Evolutionary conservation across 2,888 invertebrate genomes (phyloP).

Genomic region (Tubulanus polymorphus): DNA sequence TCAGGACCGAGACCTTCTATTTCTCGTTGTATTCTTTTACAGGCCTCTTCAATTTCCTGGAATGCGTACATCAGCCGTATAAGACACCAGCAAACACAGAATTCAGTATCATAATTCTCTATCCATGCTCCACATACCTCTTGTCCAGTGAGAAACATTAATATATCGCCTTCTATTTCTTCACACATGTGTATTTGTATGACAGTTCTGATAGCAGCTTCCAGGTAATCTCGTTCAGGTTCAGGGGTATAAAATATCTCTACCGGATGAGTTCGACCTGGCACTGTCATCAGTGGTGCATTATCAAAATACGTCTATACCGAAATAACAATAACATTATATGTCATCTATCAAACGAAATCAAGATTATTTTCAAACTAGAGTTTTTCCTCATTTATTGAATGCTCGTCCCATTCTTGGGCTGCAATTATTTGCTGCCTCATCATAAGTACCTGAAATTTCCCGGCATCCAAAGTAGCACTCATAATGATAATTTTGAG

Average conservation of each 20-base stretch:
- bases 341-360: neutral
- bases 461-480: slow-evolving; percentile 97
- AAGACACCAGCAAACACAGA: too few relatives aligned
- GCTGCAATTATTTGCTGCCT: too few relatives aligned
- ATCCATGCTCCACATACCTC: slow-evolving; percentile 59
- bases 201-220: slow-evolving; percentile 97
- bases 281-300: slow-evolving; percentile 97
- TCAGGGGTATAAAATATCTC: slow-evolving; percentile 99
- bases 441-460: slow-evolving; percentile 77
- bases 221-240: slow-evolving; percentile 94
- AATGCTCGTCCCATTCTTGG: neutral
- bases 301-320: slow-evolving; percentile 88
- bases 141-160: slow-evolving; percentile 81
- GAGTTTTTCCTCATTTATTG: neutral
- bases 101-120: too few relatives aligned
- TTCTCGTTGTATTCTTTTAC: slow-evolving; percentile 93
- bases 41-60: slow-evolving; percentile 95
- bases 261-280: slow-evolving; percentile 91
- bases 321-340: slow-evolving; percentile 11
- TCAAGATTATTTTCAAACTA: neutral
- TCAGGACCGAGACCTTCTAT: slow-evolving; percentile 94
- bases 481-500: slow-evolving; percentile 98
- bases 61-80: too few relatives aligned
- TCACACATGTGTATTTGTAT: slow-evolving; percentile 88
- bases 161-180: slow-evolving; percentile 74